phyloP scores from a whole-genome alignment of 2,113 vertebrate genomes.

The Phylloscopus whistleri region DNA sequence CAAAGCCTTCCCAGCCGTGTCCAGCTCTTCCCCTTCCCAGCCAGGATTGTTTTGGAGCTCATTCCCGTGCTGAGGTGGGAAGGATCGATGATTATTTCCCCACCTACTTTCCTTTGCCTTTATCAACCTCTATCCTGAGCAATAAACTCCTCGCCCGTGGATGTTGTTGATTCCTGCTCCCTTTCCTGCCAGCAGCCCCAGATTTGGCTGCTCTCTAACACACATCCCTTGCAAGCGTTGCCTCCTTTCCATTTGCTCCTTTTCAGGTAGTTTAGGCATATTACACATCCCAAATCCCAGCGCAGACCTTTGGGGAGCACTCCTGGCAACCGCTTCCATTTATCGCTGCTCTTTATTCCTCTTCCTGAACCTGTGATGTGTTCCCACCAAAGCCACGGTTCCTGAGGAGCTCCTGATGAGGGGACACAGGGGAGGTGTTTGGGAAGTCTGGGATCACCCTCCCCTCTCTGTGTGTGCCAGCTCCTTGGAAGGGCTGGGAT shows the following conservation, averaged over 20 bases:
- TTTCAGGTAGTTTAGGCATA: neutral
- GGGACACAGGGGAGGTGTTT: neutral
- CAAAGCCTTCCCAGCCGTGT: neutral
- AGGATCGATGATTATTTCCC: neutral
- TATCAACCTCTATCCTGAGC: neutral
- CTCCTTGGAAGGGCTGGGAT: neutral
- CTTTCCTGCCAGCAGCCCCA: neutral
- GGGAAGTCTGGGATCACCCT: too few relatives aligned
- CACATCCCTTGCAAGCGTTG: neutral
- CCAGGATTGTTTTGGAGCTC: neutral
- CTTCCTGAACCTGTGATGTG: neutral
- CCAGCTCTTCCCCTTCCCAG: neutral
- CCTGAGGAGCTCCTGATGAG: neutral
- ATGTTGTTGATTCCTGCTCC: neutral
- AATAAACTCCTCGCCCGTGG: neutral
- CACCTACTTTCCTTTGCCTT: neutral
- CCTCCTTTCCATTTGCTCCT: neutral
- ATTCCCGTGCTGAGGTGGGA: neutral
- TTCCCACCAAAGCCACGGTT: neutral
- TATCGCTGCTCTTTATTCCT: neutral
- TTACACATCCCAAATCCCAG: neutral
- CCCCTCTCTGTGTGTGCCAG: too few relatives aligned
- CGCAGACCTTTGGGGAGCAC: neutral
- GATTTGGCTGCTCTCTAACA: neutral
- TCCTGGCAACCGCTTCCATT: neutral